phyloP scores from a whole-genome alignment of 2,113 vertebrate genomes.

The Proterorhinus semilunaris region DNA sequence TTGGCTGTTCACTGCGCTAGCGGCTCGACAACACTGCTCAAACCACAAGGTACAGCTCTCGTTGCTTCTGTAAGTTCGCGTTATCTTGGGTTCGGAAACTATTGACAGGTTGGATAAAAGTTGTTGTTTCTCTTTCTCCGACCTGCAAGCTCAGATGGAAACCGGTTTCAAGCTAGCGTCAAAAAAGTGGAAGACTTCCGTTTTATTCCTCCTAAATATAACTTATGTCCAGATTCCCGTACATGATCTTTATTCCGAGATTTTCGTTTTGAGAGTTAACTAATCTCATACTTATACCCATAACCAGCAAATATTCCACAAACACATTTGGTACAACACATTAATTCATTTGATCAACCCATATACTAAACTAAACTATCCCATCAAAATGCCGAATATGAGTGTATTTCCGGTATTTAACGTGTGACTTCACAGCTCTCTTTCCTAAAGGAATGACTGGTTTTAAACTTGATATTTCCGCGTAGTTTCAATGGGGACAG shows the following conservation, averaged over 20 bases:
- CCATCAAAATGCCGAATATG: too few species aligned
- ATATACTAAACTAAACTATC: too few species aligned
- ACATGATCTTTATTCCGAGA: too few species aligned
- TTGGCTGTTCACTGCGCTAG: constrained; percentile 36
- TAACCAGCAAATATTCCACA: too few species aligned
- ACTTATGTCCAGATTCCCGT: too few species aligned
- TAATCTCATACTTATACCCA: too few species aligned
- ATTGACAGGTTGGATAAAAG: background rate
- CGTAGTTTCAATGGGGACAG: background rate
- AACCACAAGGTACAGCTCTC: constrained; percentile 45
- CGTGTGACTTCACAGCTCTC: background rate
- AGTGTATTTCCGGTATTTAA: background rate
- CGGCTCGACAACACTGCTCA: constrained; percentile 10
- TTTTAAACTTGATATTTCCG: background rate
- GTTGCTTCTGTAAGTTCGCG: background rate
- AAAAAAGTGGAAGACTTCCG: background rate
- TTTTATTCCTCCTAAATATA: constrained; percentile 28
- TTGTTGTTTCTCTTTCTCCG: background rate
- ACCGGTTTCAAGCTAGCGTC: background rate
- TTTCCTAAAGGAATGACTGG: background rate
- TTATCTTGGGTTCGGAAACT: background rate
- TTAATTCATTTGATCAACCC: too few species aligned
- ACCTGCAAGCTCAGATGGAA: constrained; percentile 14
- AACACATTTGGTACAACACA: too few species aligned
- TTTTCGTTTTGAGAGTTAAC: too few species aligned